Evolutionary conservation across 2,797 vertebrate genomes (phyloP).

Genomic region (Caiman crocodilus): DNA sequence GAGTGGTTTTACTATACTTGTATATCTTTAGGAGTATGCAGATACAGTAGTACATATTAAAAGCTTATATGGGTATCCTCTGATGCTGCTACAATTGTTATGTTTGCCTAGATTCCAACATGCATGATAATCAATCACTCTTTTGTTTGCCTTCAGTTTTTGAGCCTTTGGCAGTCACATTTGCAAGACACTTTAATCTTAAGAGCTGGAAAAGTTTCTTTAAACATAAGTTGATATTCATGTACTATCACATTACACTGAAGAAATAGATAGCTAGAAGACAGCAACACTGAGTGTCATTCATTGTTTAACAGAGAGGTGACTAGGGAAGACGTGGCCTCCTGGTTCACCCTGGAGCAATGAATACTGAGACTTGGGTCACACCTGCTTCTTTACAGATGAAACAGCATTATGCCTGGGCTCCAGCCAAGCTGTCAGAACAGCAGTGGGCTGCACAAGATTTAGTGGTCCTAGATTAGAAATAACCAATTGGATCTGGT

Average conservation of each 20-base stretch:
- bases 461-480: conserved; percentile 4
- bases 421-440: conserved; percentile 28
- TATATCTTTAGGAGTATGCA: no score
- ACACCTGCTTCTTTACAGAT: background rate
- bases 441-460: background rate
- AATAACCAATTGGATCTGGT: background rate
- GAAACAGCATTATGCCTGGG: rapidly evolving
- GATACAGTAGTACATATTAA: no score
- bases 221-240: background rate
- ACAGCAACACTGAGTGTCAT: background rate
- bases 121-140: no score
- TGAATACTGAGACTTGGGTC: background rate
- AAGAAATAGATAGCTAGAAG: background rate
- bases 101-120: no score
- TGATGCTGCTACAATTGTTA: no score
- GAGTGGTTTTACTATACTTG: no score
- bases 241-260: rapidly evolving
- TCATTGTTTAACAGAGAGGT: background rate
- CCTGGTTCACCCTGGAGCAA: background rate
- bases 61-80: no score
- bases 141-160: background rate
- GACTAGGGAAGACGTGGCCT: rapidly evolving
- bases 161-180: background rate
- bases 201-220: background rate
- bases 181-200: background rate